Base-by-base conservation (phyloP, 2,113 vertebrate species). In the Actenoides lindsayi region DNA sequence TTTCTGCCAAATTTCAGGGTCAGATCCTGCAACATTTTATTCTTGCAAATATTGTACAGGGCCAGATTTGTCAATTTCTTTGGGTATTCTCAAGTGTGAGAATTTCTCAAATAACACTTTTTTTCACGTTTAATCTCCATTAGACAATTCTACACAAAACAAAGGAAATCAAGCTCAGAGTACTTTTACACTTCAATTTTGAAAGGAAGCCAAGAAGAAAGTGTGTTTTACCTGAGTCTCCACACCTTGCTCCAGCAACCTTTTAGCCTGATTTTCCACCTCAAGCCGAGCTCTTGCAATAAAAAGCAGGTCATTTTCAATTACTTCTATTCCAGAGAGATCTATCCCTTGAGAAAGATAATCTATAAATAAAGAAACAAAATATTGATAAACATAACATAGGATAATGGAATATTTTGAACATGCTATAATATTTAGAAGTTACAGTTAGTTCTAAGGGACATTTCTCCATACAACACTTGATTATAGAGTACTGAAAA, bases 341-440 rank as follows among this genome's bases (percentile, higher is more conserved):
- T 99, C 99, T 96, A 99, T 98, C 48, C 99, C 99, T 96, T 99
- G 99, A 39, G 99, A 99, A 96, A 99, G 98, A 89, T 99, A 99
- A 98, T 99, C 99, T 99, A 86, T 73, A 98, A 94, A 37, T 37
- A 37, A 89, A 95, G 48, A 96, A 84, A 95, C 16, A 95, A 33
- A 95, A 94, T 39, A 86, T 25, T 79, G 46, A 68, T 93, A 94
- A 95, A 37, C n/a, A 51, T 79, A 42, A 87, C 56, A 74, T 8
- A 60, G 25, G 37, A 81, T 48, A 91, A 96, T 35, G n/a, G 71
- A 87, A 83, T 13, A 44, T 63, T 67, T 83, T 53, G 63, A 89
- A 90, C 69, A 78, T 24, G 8, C 17, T 80, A 67, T 71, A 88
- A 84, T 30, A 57, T 46, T 91, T 71, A 37, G 50, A 71, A 82